These are phyloP conservation scores for Hemiscyllium ocellatum DNA, from an alignment of 2,113 vertebrate genomes.

Conservation along the genomic window DNA sequence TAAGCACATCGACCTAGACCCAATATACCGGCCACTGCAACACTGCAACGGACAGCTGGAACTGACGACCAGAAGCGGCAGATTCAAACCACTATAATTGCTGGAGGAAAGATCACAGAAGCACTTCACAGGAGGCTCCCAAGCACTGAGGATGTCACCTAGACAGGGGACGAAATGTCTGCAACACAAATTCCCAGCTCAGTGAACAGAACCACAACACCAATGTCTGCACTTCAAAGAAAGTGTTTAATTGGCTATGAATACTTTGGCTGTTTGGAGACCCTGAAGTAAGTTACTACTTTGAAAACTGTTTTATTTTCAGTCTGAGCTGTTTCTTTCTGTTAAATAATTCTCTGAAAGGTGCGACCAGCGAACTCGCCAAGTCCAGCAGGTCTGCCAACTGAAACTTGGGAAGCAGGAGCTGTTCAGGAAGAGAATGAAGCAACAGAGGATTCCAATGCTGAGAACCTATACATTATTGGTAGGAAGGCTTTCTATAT, in stretches of 20 bases:
- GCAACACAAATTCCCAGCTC: no score
- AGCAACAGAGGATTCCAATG: constrained; percentile 67
- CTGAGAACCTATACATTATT: constrained; percentile 86
- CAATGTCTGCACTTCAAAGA: background rate
- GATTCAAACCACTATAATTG: no score
- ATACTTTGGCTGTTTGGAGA: background rate
- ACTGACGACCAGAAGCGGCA: no score
- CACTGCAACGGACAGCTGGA: no score
- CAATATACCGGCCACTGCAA: no score
- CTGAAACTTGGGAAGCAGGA: constrained; percentile 70
- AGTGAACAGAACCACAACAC: no score
- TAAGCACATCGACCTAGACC: no score
- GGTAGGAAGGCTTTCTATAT: constrained; percentile 54
- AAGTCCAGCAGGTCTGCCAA: constrained; percentile 64
- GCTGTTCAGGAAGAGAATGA: constrained; percentile 63
- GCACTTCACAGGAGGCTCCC: no score
- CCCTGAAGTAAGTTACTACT: background rate
- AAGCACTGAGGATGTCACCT: no score
- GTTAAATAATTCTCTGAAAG: constrained; percentile 42
- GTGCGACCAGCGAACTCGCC: constrained; percentile 60
- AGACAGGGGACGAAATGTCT: no score
- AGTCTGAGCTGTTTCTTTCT: background rate
- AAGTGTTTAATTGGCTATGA: background rate
- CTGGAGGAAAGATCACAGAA: no score
- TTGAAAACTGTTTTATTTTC: background rate